Conservation (phyloP, 53 echinoderm and acorn worm species). For the Patiria pectinifera region DNA sequence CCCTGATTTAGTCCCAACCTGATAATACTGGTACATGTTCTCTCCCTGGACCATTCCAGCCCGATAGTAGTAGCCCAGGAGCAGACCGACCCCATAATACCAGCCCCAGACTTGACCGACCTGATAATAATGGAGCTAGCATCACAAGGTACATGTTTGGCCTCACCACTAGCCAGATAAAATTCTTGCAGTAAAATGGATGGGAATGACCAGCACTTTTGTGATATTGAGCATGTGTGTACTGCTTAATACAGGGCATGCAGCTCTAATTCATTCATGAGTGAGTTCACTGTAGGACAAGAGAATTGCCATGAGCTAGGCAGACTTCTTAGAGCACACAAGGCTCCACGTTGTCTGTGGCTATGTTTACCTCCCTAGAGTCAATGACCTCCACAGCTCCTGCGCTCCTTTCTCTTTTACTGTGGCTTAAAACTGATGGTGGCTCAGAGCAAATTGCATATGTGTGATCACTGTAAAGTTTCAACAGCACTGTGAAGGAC, state of each 20-base stretch:
- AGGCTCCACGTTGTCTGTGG: slow-evolving; percentile 59
- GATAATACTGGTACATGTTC: too few species aligned
- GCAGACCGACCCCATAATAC: too few species aligned
- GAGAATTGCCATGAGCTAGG: slow-evolving; percentile 57
- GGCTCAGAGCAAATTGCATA: slow-evolving; percentile 46
- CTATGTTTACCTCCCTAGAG: slow-evolving; percentile 59
- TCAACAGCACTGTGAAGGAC: slow-evolving; percentile 41
- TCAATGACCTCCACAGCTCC: slow-evolving; percentile 60
- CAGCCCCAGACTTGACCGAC: too few species aligned
- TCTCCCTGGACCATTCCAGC: too few species aligned
- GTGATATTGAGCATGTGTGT: background rate
- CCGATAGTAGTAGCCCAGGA: too few species aligned
- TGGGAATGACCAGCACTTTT: too few species aligned
- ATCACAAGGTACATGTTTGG: too few species aligned
- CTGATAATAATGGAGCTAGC: too few species aligned
- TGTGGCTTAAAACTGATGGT: slow-evolving; percentile 17
- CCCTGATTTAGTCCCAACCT: too few species aligned
- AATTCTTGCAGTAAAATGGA: too few species aligned
- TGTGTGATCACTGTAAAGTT: slow-evolving; percentile 14
- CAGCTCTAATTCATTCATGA: slow-evolving; percentile 60
- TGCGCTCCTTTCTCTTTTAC: slow-evolving; percentile 10
- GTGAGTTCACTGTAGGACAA: slow-evolving; percentile 58
- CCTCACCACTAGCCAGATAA: too few species aligned
- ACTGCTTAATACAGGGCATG: background rate
- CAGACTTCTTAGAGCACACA: slow-evolving; percentile 61